These are phyloP conservation scores for Eilema sororculum DNA, from an alignment of 2,888 invertebrate genomes.

Conservation along the genomic window DNA sequence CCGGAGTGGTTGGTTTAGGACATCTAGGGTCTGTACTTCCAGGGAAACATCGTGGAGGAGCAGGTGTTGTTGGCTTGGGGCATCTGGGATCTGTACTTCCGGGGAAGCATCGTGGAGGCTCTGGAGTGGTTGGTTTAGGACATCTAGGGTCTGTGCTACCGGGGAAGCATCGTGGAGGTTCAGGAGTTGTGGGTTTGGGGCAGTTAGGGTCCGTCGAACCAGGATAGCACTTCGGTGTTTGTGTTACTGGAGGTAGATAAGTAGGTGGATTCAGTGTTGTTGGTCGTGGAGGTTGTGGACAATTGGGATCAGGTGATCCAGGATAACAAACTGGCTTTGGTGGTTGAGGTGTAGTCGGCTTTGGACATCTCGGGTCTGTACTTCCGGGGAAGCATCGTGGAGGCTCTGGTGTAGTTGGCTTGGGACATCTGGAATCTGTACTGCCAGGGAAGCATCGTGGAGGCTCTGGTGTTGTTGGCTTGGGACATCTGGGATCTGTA, in stretches of 20 bases:
- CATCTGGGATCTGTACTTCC: constrained; percentile 59
- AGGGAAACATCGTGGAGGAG: constrained; percentile 56
- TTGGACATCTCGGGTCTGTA: constrained; percentile 22
- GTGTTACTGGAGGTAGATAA: constrained; percentile 57
- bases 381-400: constrained; percentile 55
- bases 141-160: constrained; percentile 53
- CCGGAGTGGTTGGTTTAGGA: constrained; percentile 52
- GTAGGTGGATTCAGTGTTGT: constrained; percentile 55
- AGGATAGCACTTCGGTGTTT: constrained; percentile 51
- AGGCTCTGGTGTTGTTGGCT: constrained; percentile 50
- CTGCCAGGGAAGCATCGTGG: constrained; percentile 55
- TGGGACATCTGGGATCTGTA: constrained; percentile 28
- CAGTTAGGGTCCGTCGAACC: constrained; percentile 46
- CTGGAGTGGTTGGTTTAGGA: constrained; percentile 52
- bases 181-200: constrained; percentile 48
- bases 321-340: background rate
- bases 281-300: constrained; percentile 55
- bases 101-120: constrained; percentile 57
- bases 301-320: constrained; percentile 55
- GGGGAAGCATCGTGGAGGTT: constrained; percentile 56
- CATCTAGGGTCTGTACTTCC: constrained; percentile 53
- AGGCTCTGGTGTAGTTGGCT: constrained; percentile 50
- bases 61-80: constrained; percentile 55
- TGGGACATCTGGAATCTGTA: constrained; percentile 21
- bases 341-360: background rate